A percentile compares a stretch with the other conserved stretches of the same genome.
phyloP scores from a whole-genome alignment of 1,140 invertebrate genomes.

The Drosophila miranda region DNA sequence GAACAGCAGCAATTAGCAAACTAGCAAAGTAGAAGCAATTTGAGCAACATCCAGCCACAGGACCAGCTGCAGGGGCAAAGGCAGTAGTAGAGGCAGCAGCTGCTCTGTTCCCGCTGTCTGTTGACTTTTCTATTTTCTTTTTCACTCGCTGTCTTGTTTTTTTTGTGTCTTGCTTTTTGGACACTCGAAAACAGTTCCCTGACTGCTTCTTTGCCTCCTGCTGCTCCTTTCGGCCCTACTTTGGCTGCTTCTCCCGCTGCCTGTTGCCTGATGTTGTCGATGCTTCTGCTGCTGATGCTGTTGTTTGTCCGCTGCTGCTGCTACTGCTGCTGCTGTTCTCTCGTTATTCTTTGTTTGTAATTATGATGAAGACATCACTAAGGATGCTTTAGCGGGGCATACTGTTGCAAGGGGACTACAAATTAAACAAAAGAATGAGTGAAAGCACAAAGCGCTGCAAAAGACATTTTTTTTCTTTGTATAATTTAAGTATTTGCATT shows the following conservation, averaged over 20 bases:
- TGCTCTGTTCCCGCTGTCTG: slow-evolving; percentile 22
- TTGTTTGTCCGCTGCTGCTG: slow-evolving; percentile 44
- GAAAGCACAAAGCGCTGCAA: slow-evolving; percentile 58
- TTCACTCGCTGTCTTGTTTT: slow-evolving; percentile 2
- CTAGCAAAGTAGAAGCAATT: background rate
- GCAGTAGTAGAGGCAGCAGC: slow-evolving; percentile 4
- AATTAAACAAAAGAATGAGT: slow-evolving; percentile 70
- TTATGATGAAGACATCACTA: slow-evolving; percentile 58
- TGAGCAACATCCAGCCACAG: background rate
- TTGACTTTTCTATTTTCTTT: slow-evolving; percentile 39
- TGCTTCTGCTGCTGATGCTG: slow-evolving; percentile 7
- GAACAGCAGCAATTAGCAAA: background rate
- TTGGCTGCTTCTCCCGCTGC: background rate
- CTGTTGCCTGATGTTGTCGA: background rate
- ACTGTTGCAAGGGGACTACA: slow-evolving; percentile 27
- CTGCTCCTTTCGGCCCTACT: background rate
- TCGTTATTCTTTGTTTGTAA: slow-evolving; percentile 66
- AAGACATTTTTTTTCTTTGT: slow-evolving; percentile 18
- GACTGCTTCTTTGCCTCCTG: slow-evolving; percentile 26
- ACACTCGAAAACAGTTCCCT: slow-evolving; percentile 51
- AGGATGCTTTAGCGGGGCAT: background rate
- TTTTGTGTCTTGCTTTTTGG: slow-evolving; percentile 18
- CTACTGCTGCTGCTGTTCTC: slow-evolving; percentile 31
- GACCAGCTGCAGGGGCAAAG: slow-evolving; percentile 7
- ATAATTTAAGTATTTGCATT: slow-evolving; percentile 66